Evolutionary conservation across 2,113 vertebrate genomes (phyloP), one percentile per base, ranked within the genome.

Genomic region (Lagopus leucura): DNA sequence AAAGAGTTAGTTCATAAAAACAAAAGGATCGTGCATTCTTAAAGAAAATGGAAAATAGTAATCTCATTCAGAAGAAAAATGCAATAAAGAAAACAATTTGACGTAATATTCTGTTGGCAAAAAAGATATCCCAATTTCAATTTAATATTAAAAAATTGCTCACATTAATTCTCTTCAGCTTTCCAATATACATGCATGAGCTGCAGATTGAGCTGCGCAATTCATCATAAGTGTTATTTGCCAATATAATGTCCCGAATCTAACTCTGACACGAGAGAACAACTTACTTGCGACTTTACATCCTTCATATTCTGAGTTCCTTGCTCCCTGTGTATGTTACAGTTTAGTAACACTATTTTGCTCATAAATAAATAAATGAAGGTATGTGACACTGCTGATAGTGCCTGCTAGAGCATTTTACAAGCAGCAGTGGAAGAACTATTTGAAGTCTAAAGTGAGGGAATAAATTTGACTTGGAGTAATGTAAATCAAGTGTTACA

Each of bases 101-200:
- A 96, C 36, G 30, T 94, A 97, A 94, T 94, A 94, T 66, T 96
- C 95, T 97, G 91, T 97, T 92, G 95, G 95, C 72, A 63, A 94
- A 95, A 96, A 90, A 95, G 95, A 97, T 95, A 91, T 79, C 95
- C 94, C 95, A 94, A 95, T 96, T 96, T 95, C 96, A 97, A 93
- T 97, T 96, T 95, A 94, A 95, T 97, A 94, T 93, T 96, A 95
- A 96, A 97, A 96, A 96, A 97, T 97, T 92, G 93, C 93, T 90
- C 90, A 86, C 95, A 97, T 96, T 96, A 97, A 96, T 96, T 96
- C 94, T 95, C 80, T 86, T 91, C 88, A 52, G 85, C 93, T 97
- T 97, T 97, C 82, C 90, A 97, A 97, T 97, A 97, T 97, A 88
- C 96, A 96, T 96, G 96, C 86, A 97, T 96, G 95, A 97, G 96